Percentiles rank a stretch among this genome's conserved stretches.
These are phyloP conservation scores for Agrotis exclamationis DNA, from an alignment of 2,888 invertebrate genomes.

Conservation along the genomic window DNA sequence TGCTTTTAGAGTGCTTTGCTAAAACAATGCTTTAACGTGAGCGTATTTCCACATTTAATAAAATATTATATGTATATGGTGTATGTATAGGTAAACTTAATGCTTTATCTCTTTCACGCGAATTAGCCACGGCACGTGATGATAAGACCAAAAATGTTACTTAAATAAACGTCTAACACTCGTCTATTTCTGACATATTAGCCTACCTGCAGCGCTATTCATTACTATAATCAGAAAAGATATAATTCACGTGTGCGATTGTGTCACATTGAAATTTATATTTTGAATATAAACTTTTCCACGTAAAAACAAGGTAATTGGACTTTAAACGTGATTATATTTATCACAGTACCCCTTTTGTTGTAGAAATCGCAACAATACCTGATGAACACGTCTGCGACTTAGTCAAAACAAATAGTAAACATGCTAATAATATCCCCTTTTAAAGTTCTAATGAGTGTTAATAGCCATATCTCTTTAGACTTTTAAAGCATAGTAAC, in stretches of 20 bases:
- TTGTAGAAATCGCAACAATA: background rate
- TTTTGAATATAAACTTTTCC: slow-evolving; percentile 11
- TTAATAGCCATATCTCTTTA: too few species aligned
- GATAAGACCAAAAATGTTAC: background rate
- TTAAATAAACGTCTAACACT: slow-evolving; percentile 5
- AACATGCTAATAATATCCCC: too few species aligned
- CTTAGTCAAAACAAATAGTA: background rate
- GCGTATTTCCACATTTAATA: background rate
- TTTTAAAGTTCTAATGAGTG: too few species aligned
- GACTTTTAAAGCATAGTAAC: too few species aligned
- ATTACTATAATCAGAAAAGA: slow-evolving; percentile 18
- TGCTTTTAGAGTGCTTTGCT: background rate
- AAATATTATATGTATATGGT: background rate
- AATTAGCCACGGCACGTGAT: slow-evolving; percentile 26
- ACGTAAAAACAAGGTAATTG: background rate
- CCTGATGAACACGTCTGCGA: background rate
- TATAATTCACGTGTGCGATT: slow-evolving; percentile 6
- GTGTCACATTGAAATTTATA: background rate
- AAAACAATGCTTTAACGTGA: background rate
- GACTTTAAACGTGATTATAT: background rate
- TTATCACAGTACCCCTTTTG: background rate
- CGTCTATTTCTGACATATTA: background rate
- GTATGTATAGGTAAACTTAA: slow-evolving; percentile 9
- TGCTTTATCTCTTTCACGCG: slow-evolving; percentile 35
- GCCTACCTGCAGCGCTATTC: slow-evolving; percentile 2